Conservation (phyloP, 1,140 invertebrate genomes). For the Campoletis sonorensis region DNA sequence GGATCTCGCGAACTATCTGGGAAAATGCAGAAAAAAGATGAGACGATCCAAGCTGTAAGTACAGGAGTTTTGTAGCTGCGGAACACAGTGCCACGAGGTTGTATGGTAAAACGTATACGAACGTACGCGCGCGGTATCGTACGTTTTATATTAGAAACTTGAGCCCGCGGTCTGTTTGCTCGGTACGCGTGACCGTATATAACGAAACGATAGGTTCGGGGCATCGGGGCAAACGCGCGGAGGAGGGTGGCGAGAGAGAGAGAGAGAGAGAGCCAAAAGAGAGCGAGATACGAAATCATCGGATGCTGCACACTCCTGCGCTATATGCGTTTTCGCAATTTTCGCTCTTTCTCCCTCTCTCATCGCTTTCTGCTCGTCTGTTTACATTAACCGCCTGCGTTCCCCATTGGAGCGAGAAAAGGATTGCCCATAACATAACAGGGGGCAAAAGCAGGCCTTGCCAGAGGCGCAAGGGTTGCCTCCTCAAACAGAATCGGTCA, state of each 20-base stretch:
- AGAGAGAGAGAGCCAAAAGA: not conserved
- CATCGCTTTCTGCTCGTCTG: too few relatives aligned
- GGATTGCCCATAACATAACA: constrained; percentile 33
- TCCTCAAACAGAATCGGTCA: constrained; percentile 73
- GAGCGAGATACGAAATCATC: not conserved
- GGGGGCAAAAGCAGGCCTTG: constrained; percentile 33
- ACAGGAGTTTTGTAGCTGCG: too few relatives aligned
- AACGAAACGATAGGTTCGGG: constrained; percentile 71
- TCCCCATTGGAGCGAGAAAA: constrained; percentile 40
- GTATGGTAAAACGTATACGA: not conserved
- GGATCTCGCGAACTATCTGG: not conserved
- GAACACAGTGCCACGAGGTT: not conserved
- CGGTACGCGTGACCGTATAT: constrained; percentile 70
- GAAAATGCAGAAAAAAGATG: not conserved
- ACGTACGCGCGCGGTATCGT: too few relatives aligned
- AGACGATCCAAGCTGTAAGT: not conserved
- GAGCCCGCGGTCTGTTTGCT: constrained; percentile 67
- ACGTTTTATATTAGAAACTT: constrained; percentile 71
- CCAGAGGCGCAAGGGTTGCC: constrained; percentile 67
- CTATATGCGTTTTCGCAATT: constrained; percentile 56
- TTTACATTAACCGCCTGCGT: constrained; percentile 69
- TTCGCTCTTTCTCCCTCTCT: constrained; percentile 59
- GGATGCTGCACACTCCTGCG: constrained; percentile 5
- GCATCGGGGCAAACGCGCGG: constrained; percentile 53
- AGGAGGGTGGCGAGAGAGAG: constrained; percentile 4